Conservation (phyloP, 2,113 vertebrate species). For the Malurus cyaneus region DNA sequence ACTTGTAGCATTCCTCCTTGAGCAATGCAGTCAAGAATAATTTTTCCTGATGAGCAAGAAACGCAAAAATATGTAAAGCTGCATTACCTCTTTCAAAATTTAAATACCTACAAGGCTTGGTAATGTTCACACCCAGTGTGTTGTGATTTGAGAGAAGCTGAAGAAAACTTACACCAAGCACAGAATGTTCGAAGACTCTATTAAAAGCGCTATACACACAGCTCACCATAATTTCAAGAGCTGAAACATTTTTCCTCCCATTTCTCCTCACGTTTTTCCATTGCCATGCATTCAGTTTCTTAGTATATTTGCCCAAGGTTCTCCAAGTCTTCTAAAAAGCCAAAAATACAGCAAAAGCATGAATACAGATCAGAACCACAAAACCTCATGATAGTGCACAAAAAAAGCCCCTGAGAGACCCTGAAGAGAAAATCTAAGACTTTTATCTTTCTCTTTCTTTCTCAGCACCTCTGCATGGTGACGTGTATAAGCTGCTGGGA, state of each 20-base stretch:
- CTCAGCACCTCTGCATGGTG: neutral
- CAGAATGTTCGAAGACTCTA: neutral
- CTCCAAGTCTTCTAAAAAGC: neutral
- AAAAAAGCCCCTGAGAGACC: neutral
- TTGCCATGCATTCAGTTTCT: neutral
- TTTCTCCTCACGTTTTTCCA: constrained; percentile 11
- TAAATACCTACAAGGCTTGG: constrained; percentile 39
- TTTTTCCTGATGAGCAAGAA: constrained; percentile 27
- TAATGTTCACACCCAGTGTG: constrained; percentile 14
- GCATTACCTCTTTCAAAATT: constrained; percentile 45
- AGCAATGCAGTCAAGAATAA: neutral
- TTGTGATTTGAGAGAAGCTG: constrained; percentile 34
- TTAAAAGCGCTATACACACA: neutral
- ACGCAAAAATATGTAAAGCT: constrained; percentile 5
- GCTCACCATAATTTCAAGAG: constrained; percentile 15
- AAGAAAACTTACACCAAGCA: constrained; percentile 38
- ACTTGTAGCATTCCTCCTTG: neutral
- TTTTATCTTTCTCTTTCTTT: neutral
- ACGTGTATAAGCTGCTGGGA: neutral
- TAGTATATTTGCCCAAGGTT: constrained; percentile 12
- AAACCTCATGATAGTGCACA: neutral
- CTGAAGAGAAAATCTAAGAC: neutral
- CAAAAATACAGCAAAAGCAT: constrained; percentile 6
- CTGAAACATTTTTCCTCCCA: neutral
- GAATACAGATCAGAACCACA: neutral